Evolutionary conservation across 2,797 vertebrate genomes (phyloP).

Genomic region (Xiphophorus birchmanni): DNA sequence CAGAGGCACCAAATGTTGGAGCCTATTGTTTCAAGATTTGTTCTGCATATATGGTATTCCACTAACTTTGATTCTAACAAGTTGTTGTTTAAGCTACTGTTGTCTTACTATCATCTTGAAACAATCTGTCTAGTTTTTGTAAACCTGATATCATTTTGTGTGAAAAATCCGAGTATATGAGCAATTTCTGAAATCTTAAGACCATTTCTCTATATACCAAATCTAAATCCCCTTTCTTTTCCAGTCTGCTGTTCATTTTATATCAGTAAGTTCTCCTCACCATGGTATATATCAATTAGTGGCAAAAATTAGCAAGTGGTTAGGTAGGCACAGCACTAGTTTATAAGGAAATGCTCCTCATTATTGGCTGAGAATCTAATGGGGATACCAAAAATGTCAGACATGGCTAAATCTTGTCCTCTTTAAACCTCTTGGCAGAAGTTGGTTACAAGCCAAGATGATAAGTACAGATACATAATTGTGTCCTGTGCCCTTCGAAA

Average conservation of each 20-base stretch:
- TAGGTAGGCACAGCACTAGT: background rate
- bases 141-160: background rate
- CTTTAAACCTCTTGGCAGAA: background rate
- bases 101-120: background rate
- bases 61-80: background rate
- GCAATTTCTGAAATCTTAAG: background rate
- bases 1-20: background rate
- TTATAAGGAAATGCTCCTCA: background rate
- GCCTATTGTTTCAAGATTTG: background rate
- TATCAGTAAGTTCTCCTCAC: background rate
- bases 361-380: background rate
- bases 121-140: background rate
- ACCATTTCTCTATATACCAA: background rate
- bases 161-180: background rate
- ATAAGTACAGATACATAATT: background rate
- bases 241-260: background rate
- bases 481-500: no score
- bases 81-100: background rate
- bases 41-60: background rate
- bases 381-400: background rate
- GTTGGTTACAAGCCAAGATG: background rate
- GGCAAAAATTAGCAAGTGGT: background rate
- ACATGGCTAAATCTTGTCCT: background rate
- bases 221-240: background rate
- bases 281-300: background rate